Evolutionary conservation across 2,888 invertebrate genomes (phyloP).

Genomic region (Ptychoptera albimana): DNA sequence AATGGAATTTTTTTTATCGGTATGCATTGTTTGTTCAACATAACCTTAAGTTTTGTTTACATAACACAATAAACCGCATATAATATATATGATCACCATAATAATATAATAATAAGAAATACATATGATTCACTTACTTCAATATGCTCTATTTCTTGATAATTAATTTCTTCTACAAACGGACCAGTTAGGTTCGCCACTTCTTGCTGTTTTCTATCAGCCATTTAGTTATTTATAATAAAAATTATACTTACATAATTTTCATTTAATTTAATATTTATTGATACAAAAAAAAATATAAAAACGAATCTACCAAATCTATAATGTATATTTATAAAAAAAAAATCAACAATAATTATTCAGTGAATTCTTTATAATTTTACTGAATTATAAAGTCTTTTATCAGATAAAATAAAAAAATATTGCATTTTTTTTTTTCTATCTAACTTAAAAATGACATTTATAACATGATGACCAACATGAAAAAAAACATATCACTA

Average conservation of each 20-base stretch:
- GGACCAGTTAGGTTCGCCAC: neutral
- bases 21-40: neutral
- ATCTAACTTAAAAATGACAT: no score
- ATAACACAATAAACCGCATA: conserved; percentile 5
- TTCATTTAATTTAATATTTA: neutral
- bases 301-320: neutral
- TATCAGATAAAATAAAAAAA: no score
- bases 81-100: neutral
- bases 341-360: no score
- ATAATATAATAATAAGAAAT: neutral
- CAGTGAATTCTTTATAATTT: no score
- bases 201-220: neutral
- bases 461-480: no score
- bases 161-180: conserved; percentile 44
- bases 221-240: neutral
- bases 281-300: neutral
- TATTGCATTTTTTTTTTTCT: no score
- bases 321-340: neutral
- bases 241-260: neutral
- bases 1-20: neutral
- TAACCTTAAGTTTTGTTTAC: conserved; percentile 11
- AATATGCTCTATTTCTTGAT: conserved; percentile 55
- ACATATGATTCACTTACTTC: conserved; percentile 36
- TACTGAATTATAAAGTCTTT: no score
- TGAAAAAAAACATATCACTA: no score